Percentiles rank a stretch among this genome's conserved stretches.
Evolutionary conservation across 2,113 vertebrate genomes (phyloP).

Genomic region (Grantiella picta): DNA sequence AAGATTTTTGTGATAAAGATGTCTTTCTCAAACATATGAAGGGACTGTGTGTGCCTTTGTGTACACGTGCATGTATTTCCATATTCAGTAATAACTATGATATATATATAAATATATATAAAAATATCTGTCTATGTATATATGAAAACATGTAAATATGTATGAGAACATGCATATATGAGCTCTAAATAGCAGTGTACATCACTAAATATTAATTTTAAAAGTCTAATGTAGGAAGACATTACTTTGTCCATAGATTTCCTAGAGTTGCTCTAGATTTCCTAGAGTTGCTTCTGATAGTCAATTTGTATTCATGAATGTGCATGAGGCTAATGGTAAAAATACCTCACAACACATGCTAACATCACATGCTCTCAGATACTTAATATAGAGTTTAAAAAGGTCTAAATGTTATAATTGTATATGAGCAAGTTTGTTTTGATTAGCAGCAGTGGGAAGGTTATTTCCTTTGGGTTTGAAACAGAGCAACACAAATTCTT

Average conservation of each 20-base stretch:
- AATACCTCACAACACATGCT: not conserved
- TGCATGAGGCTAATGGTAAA: not conserved
- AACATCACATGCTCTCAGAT: not conserved
- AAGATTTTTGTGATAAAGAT: not conserved
- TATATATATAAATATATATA: no score
- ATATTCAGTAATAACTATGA: fast-evolving
- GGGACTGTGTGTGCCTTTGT: not conserved
- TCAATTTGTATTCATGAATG: not conserved
- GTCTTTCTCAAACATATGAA: not conserved
- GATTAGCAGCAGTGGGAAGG: not conserved
- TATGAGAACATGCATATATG: not conserved
- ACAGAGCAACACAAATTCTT: not conserved
- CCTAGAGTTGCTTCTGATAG: not conserved
- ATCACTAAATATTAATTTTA: not conserved
- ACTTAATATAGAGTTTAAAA: not conserved
- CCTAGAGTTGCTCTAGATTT: not conserved
- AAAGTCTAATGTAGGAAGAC: not conserved
- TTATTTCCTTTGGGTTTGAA: not conserved
- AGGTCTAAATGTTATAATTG: conserved; percentile 14
- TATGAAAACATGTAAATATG: not conserved
- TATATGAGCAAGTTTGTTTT: not conserved
- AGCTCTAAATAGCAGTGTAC: not conserved
- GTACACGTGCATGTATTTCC: not conserved
- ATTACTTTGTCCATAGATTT: not conserved
- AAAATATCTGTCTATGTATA: not conserved